Conservation (phyloP, 2,888 invertebrate genomes). For the Nasonia oneida region DNA sequence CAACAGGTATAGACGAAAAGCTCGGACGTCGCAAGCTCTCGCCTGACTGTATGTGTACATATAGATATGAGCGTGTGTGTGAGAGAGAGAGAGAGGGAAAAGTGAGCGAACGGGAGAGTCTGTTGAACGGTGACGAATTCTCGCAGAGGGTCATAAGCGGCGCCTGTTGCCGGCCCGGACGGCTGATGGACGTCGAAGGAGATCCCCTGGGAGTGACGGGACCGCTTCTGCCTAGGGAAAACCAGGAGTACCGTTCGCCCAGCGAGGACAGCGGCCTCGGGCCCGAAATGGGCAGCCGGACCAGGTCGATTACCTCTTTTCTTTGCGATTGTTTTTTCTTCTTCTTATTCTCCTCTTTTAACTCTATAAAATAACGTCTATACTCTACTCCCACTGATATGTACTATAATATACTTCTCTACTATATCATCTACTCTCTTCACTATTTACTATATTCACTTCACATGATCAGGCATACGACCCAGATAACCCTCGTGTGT, state of each 20-base stretch:
- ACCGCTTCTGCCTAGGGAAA: slow-evolving; percentile 78
- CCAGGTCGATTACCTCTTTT: slow-evolving; percentile 70
- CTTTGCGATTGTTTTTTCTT: slow-evolving; percentile 20
- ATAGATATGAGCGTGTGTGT: not conserved
- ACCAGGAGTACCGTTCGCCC: slow-evolving; percentile 90
- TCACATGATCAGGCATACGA: not conserved
- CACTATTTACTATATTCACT: not conserved
- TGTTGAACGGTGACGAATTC: slow-evolving; percentile 68
- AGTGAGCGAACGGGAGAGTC: slow-evolving; percentile 5
- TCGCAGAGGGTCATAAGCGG: slow-evolving; percentile 75
- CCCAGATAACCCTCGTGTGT: not conserved
- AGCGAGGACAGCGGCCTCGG: slow-evolving; percentile 97
- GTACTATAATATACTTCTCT: not conserved
- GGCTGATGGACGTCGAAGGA: slow-evolving; percentile 77
- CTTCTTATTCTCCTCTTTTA: not conserved
- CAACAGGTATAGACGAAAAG: not conserved
- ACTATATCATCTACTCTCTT: not conserved
- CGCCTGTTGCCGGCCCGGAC: slow-evolving; percentile 76
- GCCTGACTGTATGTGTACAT: not conserved
- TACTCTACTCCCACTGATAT: not conserved
- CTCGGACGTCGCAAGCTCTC: slow-evolving; percentile 36
- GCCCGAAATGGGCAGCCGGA: slow-evolving; percentile 86
- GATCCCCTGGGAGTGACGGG: slow-evolving; percentile 77
- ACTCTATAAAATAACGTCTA: not conserved
- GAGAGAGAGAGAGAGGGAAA: not conserved